Evolutionary conservation across 2,888 invertebrate genomes (phyloP).

Genomic region (Caenorhabditis wallacei): DNA sequence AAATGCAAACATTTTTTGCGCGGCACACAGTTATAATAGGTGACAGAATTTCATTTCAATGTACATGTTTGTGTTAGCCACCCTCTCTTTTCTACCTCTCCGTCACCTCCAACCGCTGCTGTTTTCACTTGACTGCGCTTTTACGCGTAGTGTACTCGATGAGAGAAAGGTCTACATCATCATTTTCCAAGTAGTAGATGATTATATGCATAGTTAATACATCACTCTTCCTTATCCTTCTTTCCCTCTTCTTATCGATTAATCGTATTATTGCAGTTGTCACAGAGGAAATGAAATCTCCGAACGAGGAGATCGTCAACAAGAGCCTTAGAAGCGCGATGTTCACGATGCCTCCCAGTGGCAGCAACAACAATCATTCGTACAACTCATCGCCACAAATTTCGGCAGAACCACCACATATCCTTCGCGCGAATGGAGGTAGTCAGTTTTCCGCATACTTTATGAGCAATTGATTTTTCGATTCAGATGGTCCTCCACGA

Average conservation of each 20-base stretch:
- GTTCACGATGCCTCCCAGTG: constrained; percentile 50
- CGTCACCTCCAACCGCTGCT: not conserved
- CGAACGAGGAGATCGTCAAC: constrained; percentile 65
- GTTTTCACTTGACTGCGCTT: constrained; percentile 57
- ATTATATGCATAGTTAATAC: not conserved
- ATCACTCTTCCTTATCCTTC: not conserved
- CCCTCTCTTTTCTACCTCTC: not conserved
- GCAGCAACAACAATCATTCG: constrained; percentile 18
- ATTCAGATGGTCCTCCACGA: constrained; percentile 21
- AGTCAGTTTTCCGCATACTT: not conserved
- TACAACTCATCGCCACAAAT: constrained; percentile 61
- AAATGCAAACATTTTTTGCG: constrained; percentile 19
- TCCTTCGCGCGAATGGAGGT: constrained; percentile 6
- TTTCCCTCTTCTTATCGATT: not conserved
- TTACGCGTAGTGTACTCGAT: constrained; percentile 4
- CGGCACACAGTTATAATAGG: constrained; percentile 44
- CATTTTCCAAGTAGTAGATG: not conserved
- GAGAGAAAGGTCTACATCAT: not conserved
- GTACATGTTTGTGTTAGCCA: constrained; percentile 57
- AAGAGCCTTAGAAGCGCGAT: constrained; percentile 57
- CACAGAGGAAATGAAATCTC: constrained; percentile 59
- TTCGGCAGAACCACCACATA: constrained; percentile 12
- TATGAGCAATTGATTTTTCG: not conserved
- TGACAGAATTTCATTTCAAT: constrained; percentile 39
- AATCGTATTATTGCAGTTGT: constrained; percentile 24